Percentiles rank a stretch among this genome's conserved stretches.
Evolutionary conservation across 2,113 vertebrate species (phyloP).

Genomic region (Ivindomyrus marchei): DNA sequence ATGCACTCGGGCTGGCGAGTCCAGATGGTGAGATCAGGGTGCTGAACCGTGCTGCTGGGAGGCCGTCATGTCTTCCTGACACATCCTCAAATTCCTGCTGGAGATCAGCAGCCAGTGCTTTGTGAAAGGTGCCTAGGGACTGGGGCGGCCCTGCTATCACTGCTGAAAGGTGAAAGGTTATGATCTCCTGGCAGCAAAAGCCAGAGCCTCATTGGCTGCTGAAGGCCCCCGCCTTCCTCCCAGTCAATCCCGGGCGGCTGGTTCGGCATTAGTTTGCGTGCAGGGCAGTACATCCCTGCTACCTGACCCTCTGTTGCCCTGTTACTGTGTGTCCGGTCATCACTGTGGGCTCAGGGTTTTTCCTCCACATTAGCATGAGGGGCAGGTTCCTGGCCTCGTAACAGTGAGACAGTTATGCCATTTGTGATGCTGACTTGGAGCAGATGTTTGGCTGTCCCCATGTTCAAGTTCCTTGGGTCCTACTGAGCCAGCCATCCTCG

Average conservation of each 20-base stretch:
- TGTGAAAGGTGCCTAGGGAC: neutral
- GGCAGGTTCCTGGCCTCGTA: neutral
- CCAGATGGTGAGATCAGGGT: slow-evolving; percentile 19
- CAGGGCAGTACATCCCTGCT: neutral
- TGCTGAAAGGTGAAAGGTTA: neutral
- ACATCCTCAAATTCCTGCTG: neutral
- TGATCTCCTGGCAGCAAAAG: neutral
- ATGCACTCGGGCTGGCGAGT: neutral
- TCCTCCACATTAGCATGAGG: neutral
- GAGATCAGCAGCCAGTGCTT: neutral
- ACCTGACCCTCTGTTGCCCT: neutral
- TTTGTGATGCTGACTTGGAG: neutral
- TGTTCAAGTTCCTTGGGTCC: neutral
- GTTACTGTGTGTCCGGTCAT: neutral
- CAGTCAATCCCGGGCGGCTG: neutral
- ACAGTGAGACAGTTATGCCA: neutral
- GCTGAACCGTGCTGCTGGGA: neutral
- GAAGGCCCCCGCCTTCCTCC: neutral
- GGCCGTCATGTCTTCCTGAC: neutral
- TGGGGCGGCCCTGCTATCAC: neutral
- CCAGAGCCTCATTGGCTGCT: neutral
- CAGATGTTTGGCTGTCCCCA: neutral
- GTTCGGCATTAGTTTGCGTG: neutral
- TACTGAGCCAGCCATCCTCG: neutral
- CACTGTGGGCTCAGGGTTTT: neutral